Evolutionary conservation across 30 jellyfish, hydroid and myxozoan genomes (phyloP).

Genomic region (Rhopilema esculentum): DNA sequence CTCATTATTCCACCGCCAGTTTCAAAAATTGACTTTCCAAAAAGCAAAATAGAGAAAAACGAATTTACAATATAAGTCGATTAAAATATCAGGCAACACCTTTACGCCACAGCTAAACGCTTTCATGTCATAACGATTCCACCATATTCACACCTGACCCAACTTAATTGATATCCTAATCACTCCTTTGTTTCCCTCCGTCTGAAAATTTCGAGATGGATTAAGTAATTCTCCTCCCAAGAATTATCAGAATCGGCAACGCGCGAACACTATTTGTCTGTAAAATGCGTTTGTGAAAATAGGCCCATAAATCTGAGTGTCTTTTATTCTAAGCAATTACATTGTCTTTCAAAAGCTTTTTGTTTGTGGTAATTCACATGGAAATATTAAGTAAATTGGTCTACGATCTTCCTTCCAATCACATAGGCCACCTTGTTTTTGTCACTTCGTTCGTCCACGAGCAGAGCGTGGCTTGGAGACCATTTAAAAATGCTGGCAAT

Average conservation of each 20-base stretch:
- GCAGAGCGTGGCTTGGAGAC: background rate
- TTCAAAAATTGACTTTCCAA: no score
- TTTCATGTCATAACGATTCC: background rate
- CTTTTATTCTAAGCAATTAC: background rate
- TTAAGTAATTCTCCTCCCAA: background rate
- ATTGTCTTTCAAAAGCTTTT: background rate
- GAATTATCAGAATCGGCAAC: background rate
- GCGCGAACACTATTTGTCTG: background rate
- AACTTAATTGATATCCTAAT: background rate
- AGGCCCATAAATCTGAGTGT: background rate
- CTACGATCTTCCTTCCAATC: background rate
- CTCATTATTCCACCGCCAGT: constrained; percentile 48
- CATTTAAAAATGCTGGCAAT: background rate
- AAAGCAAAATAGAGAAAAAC: no score
- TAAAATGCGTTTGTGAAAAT: background rate
- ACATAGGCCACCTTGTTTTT: background rate
- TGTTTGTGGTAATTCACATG: background rate
- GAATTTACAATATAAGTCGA: background rate
- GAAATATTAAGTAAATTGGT: background rate
- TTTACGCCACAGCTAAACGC: background rate
- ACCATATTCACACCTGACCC: background rate
- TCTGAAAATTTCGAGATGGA: background rate
- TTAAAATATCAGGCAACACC: background rate
- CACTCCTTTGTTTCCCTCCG: background rate
- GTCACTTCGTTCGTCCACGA: background rate